Base-by-base conservation (phyloP, 1,140 invertebrate species). In the Forficula auricularia region DNA sequence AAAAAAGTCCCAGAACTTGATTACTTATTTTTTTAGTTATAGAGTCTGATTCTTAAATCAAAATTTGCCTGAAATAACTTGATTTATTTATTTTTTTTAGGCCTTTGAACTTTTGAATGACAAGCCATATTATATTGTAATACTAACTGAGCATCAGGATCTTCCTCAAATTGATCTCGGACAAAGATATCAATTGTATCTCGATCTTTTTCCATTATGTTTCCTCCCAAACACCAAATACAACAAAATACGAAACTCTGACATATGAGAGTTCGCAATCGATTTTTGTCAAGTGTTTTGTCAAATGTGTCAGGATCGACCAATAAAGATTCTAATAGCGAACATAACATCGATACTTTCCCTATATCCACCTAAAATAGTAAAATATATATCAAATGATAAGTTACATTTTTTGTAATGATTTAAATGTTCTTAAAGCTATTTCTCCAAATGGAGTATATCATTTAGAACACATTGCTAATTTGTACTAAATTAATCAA, bases 171-270 rank as follows among this genome's bases (percentile, higher is more conserved):
- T 54, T 77, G 73, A 27, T 68, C 56, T 46, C 71, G 67, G 3
- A 80, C 63, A 52, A 75, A 74, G 3, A 65, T 62, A 54, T 88
- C 82, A 52, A 83, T 82, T 7, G 64, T 57, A 20, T 75, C 69
- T 45, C 77, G 70, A 39, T 77, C 73, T 1, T 50, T 55, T 49
- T 88, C 82, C 1, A 69, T 58, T 2, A 86, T 65, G 58, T 88
- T 89, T 1, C 84, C 84, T 20, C 84, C 84, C 4, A 89, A 57
- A 1, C 73, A 66, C 87, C 87, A 91, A 1, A 86, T 56, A 52
- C 78, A 83, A 14, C 72, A 69, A 54, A 82, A 82, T 35, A 79
- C 66, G 57, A 85, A 86, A 2, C 71, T 71, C 49, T 81, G 76
- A 20, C 66, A 70, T 4, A 84, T 52, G 38, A 79, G 71, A n/a